Percentiles rank a stretch among this genome's conserved stretches.
phyloP scores from a whole-genome alignment of 2,888 invertebrate species.

The Drosophila silvestris region DNA sequence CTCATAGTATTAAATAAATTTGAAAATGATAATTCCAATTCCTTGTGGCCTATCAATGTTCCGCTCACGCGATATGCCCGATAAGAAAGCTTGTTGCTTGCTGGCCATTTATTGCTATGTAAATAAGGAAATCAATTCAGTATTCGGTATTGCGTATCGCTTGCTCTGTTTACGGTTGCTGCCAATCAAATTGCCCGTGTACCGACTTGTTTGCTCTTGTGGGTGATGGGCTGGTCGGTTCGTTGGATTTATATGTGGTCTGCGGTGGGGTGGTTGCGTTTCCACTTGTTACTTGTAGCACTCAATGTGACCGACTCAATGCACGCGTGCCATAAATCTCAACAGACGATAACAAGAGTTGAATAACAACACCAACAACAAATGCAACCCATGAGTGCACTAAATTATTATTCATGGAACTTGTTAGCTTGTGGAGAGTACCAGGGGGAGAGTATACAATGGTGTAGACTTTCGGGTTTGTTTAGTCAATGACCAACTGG shows the following conservation, averaged over 20 bases:
- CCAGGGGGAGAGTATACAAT: background rate
- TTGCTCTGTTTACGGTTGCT: conserved; percentile 50
- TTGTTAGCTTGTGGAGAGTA: conserved; percentile 12
- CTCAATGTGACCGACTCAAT: conserved; percentile 23
- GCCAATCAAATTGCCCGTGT: conserved; percentile 36
- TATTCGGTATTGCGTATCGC: conserved; percentile 39
- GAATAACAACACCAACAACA: conserved; percentile 27
- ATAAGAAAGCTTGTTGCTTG: background rate
- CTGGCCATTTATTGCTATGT: conserved; percentile 9
- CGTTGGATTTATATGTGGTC: background rate
- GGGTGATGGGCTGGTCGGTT: conserved; percentile 10
- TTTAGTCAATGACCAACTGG: conserved; percentile 50
- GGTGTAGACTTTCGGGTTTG: conserved; percentile 4
- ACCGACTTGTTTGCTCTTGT: conserved; percentile 20
- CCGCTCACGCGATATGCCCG: background rate
- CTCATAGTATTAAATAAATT: background rate
- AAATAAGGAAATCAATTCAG: conserved; percentile 63
- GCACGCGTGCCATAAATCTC: conserved; percentile 65
- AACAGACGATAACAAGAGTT: conserved; percentile 41
- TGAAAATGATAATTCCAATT: background rate
- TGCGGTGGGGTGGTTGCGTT: conserved; percentile 1
- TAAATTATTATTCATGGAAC: conserved; percentile 7
- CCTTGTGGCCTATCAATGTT: background rate
- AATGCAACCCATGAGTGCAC: conserved; percentile 49
- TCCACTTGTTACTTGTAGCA: conserved; percentile 2